phyloP scores from a whole-genome alignment of 2,888 invertebrate genomes.

The Chloromyia formosa region DNA sequence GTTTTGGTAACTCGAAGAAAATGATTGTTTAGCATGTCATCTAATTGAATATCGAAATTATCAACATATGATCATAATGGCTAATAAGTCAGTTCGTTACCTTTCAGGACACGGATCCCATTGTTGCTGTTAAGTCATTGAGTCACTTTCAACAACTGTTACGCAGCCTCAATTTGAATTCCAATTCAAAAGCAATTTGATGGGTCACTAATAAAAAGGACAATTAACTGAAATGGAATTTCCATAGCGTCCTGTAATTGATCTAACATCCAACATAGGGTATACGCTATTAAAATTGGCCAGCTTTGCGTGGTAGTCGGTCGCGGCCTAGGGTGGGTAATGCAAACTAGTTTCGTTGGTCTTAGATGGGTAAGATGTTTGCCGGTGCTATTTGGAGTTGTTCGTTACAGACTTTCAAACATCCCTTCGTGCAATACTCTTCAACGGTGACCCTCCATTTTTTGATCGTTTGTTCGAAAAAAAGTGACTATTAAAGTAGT shows the following conservation, averaged over 20 bases:
- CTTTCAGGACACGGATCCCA: neutral
- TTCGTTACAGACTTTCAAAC: no score
- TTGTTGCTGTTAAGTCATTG: neutral
- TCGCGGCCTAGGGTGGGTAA: no score
- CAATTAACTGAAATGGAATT: slow-evolving; percentile 44
- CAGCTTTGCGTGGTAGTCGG: neutral
- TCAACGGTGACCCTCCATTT: neutral
- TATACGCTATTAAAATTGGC: slow-evolving; percentile 23
- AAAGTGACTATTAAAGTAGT: slow-evolving; percentile 13
- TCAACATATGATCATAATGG: slow-evolving; percentile 29
- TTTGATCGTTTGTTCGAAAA: slow-evolving; percentile 19
- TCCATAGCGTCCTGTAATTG: slow-evolving; percentile 33
- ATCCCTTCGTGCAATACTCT: neutral
- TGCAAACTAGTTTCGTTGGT: no score
- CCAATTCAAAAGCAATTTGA: slow-evolving; percentile 43
- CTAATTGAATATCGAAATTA: slow-evolving; percentile 36
- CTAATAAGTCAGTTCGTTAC: slow-evolving; percentile 9
- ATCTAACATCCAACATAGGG: slow-evolving; percentile 6
- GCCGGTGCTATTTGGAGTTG: no score
- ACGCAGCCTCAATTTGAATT: slow-evolving; percentile 25
- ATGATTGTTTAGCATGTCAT: slow-evolving; percentile 37
- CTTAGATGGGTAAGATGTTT: no score
- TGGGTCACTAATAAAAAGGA: slow-evolving; percentile 46
- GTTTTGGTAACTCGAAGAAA: slow-evolving; percentile 36
- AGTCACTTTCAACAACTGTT: slow-evolving; percentile 29